These are phyloP conservation scores for Epizoanthus illoricatus DNA, from an alignment of 92 coral and sea anemone genomes.

Conservation along the genomic window DNA sequence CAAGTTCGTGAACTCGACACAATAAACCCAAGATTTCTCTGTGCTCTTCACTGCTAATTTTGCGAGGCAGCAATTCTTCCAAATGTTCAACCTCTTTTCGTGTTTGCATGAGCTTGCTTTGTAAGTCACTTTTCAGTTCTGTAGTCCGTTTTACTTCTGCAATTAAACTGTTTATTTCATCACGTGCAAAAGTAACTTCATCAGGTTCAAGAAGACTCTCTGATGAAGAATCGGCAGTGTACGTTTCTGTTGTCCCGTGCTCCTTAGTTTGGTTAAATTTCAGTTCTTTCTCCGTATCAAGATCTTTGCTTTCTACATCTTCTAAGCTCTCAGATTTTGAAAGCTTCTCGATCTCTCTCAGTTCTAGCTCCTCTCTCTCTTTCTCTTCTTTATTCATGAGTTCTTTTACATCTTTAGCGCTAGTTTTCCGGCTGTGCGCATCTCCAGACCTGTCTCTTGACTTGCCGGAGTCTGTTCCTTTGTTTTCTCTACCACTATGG, in stretches of 20 bases:
- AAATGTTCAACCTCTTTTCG: conserved; percentile 80
- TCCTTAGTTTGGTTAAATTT: conserved; percentile 5
- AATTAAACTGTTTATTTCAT: conserved; percentile 74
- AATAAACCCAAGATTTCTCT: conserved; percentile 80
- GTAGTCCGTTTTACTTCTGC: conserved; percentile 76
- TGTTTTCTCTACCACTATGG: conserved; percentile 18
- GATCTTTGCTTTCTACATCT: conserved; percentile 78
- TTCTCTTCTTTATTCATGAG: conserved; percentile 34
- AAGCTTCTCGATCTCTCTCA: conserved; percentile 18
- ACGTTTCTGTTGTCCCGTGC: conserved; percentile 1
- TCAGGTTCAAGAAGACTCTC: conserved; percentile 71
- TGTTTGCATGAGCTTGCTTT: conserved; percentile 73
- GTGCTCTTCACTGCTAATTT: conserved; percentile 84
- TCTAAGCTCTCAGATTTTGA: conserved; percentile 61
- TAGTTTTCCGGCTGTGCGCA: conserved; percentile 27
- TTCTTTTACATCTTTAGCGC: conserved; percentile 21
- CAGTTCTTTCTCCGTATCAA: conserved; percentile 67
- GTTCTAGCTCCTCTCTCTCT: conserved; percentile 27
- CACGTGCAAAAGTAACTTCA: conserved; percentile 80
- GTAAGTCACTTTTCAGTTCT: conserved; percentile 70
- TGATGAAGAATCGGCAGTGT: conserved; percentile 5
- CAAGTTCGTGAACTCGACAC: conserved; percentile 83
- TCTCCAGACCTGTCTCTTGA: conserved; percentile 39
- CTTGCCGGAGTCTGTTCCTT: conserved; percentile 22
- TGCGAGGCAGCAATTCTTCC: conserved; percentile 82